Conservation (phyloP, 2,888 invertebrate species). For the Mylabris sibirica region DNA sequence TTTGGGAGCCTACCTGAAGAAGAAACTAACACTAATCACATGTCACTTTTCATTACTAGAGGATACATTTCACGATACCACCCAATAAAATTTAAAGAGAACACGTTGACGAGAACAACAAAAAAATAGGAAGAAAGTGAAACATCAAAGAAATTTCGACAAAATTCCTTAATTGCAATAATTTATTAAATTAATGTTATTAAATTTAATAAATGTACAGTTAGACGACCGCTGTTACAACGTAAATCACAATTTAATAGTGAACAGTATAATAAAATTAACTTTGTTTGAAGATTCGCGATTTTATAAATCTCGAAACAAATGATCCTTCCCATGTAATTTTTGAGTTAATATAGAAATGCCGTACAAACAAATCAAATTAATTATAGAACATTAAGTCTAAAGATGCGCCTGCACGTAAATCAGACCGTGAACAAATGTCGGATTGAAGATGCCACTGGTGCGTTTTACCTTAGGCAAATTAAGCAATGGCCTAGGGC, state of each 20-base stretch:
- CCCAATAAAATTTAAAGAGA: conserved; percentile 1
- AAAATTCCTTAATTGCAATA: not conserved
- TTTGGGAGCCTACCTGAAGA: not conserved
- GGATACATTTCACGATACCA: conserved; percentile 46
- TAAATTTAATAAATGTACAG: too few relatives aligned
- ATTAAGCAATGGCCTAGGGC: too few relatives aligned
- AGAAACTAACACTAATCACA: conserved; percentile 46
- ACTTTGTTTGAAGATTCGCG: conserved; percentile 46
- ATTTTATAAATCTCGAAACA: conserved; percentile 39
- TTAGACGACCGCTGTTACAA: too few relatives aligned
- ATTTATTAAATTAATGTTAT: too few relatives aligned
- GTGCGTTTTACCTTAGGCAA: too few relatives aligned
- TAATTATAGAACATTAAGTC: not conserved
- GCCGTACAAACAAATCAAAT: conserved; percentile 4
- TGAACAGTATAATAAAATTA: conserved; percentile 47
- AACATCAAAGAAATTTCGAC: not conserved
- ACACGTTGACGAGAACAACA: too few relatives aligned
- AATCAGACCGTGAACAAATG: too few relatives aligned
- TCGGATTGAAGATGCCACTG: too few relatives aligned
- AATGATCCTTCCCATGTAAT: not conserved
- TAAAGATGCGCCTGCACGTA: not conserved
- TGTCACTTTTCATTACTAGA: conserved; percentile 56
- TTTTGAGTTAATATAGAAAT: not conserved
- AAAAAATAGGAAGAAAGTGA: too few relatives aligned
- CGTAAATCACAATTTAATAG: too few relatives aligned